A percentile compares a stretch with the other conserved stretches of the same genome.
Conservation (phyloP, 2,888 invertebrate species). For the Marasmarcha lunaedactyla region DNA sequence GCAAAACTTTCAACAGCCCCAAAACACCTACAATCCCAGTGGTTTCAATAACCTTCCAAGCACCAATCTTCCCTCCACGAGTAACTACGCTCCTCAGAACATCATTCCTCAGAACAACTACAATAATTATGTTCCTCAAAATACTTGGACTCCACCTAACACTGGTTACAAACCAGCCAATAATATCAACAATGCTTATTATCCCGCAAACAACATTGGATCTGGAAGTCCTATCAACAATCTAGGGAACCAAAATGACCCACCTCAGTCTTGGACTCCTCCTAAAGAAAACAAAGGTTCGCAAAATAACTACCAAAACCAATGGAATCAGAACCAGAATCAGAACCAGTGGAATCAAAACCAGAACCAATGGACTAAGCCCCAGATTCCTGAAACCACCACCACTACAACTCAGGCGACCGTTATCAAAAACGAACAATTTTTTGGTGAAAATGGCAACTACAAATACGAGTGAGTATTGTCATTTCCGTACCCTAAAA, state of each 20-base stretch:
- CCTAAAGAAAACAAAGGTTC: neutral
- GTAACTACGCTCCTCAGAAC: too few species aligned
- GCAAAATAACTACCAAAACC: neutral
- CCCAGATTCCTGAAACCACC: too few species aligned
- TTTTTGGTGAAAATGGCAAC: slow-evolving; percentile 52
- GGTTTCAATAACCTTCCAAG: slow-evolving; percentile 12
- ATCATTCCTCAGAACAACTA: too few species aligned
- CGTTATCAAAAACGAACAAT: slow-evolving; percentile 58
- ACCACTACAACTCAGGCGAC: slow-evolving; percentile 41
- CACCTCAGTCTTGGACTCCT: neutral
- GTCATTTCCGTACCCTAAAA: too few species aligned
- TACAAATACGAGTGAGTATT: slow-evolving; percentile 70
- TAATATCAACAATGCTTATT: too few species aligned
- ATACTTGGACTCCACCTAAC: too few species aligned
- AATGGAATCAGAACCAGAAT: slow-evolving; percentile 10
- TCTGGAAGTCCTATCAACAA: too few species aligned
- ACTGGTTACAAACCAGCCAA: too few species aligned
- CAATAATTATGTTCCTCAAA: too few species aligned
- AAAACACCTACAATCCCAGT: slow-evolving; percentile 19
- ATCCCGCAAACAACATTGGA: neutral
- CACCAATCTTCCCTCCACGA: too few species aligned
- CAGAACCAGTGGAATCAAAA: slow-evolving; percentile 9
- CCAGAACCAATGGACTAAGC: neutral
- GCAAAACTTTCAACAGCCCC: slow-evolving; percentile 10
- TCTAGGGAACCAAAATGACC: neutral